Evolutionary conservation across 92 coral and sea anemone genomes (phyloP), one percentile per base, ranked within the genome.

Genomic region (Heliopora coerulea): DNA sequence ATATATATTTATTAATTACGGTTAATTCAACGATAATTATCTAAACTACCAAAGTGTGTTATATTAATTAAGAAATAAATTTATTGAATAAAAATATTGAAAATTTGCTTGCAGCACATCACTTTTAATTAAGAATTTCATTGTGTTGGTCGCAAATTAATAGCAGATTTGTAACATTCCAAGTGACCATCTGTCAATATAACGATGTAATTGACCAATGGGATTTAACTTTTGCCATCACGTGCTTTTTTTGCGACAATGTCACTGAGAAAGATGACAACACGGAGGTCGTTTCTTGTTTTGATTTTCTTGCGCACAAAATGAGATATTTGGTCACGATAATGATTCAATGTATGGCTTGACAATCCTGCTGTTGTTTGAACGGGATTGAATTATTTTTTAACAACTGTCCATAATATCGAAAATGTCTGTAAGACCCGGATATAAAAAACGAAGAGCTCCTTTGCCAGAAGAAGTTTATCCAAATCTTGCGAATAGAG

Each of bases 391-490:
- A n/a, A n/a, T n/a, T n/a, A n/a, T n/a, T n/a, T n/a, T n/a, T n/a
- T n/a, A n/a, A n/a, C n/a, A n/a, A n/a, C n/a, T n/a, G n/a, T n/a
- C n/a, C n/a, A 46, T 15, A 8, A 6, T 46, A 8, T 15, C 52
- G 2, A 52, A 68, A 19, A 70, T 70, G 77, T 50, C 49, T 33
- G 63, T 2, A 32, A 52, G 25, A 70, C 28, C 63, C 12, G 37
- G 35, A 52, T 19, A 19, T 20, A 70, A 70, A 49, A 70, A 70
- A 26, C 60, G 77, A 29, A 29, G 77, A 54, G 77, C 77, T 27
- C 77, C 77, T 33, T 54, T 70, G 24, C 77, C 77, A 42, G 77
- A 70, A 70, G 77, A 70, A 35, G 57, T 52, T 20, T 70, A 70
- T 54, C 77, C 63, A 17, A 49, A 52, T 70, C 26, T 52, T 8